phyloP scores from a whole-genome alignment of 1,140 invertebrate species.

The Papilio aristodemus region DNA sequence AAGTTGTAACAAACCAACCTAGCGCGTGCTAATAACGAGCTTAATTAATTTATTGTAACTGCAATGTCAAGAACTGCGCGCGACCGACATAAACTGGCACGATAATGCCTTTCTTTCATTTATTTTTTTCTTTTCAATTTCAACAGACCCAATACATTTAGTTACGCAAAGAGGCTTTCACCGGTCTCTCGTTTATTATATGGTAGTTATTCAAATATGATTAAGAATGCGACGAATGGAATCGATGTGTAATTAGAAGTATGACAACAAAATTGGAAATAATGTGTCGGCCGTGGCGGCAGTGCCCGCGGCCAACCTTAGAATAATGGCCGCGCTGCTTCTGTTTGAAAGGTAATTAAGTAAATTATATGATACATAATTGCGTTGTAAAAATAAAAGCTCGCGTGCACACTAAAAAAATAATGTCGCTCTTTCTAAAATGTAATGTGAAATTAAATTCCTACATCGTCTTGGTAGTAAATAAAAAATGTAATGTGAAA shows the following conservation, averaged over 20 bases:
- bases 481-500: not conserved
- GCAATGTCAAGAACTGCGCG: not conserved
- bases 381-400: not conserved
- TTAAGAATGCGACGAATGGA: constrained; percentile 5
- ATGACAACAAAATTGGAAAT: constrained; percentile 25
- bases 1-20: constrained; percentile 12
- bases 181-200: not conserved
- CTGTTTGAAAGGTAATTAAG: constrained; percentile 14
- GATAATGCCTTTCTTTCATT: not conserved
- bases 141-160: constrained; percentile 21
- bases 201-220: constrained; percentile 25
- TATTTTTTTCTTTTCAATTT: constrained; percentile 5
- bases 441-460: not conserved
- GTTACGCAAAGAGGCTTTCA: constrained; percentile 30
- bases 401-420: not conserved
- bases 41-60: constrained; percentile 12
- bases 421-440: not conserved
- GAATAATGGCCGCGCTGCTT: constrained; percentile 6
- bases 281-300: constrained; percentile 12
- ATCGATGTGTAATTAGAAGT: constrained; percentile 12
- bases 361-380: not conserved
- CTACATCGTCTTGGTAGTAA: not conserved
- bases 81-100: not conserved
- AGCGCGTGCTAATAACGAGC: not conserved
- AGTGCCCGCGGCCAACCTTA: not conserved